Conservation (phyloP, 53 echinoderm and acorn worm species). For the Crossaster papposus region DNA sequence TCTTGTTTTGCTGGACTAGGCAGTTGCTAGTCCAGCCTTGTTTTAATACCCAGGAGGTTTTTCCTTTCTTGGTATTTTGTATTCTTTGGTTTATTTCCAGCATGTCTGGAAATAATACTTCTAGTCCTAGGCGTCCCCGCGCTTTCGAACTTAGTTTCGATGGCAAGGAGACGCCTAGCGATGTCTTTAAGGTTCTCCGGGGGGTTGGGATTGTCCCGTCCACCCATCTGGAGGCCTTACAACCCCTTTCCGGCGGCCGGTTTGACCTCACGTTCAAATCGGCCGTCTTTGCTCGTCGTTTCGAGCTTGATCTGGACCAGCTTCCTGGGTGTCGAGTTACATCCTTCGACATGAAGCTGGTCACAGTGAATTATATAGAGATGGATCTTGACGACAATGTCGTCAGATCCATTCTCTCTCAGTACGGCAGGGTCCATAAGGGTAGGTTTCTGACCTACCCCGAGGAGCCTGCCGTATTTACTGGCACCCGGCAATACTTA, state of each 20-base stretch:
- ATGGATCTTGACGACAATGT: slow-evolving; percentile 57
- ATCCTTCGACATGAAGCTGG: not conserved
- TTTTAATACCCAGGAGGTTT: too few species aligned
- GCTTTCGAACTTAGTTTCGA: not conserved
- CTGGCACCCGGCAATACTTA: slow-evolving; percentile 52
- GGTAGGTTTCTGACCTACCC: not conserved
- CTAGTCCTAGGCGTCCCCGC: not conserved
- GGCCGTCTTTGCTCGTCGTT: not conserved
- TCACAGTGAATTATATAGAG: slow-evolving; percentile 1
- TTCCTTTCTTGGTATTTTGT: too few species aligned
- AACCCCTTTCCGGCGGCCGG: not conserved
- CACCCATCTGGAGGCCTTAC: not conserved
- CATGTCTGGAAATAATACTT: too few species aligned
- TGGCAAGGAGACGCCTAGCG: not conserved
- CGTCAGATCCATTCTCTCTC: slow-evolving; percentile 25
- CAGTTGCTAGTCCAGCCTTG: too few species aligned
- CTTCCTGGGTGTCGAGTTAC: not conserved
- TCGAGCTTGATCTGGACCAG: not conserved
- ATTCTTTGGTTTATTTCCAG: too few species aligned
- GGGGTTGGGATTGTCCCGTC: not conserved
- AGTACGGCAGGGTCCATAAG: slow-evolving; percentile 42
- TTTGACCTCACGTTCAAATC: not conserved
- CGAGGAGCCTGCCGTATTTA: slow-evolving; percentile 39
- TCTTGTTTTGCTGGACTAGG: too few species aligned
- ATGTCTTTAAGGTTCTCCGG: not conserved